These are phyloP conservation scores for Camarhynchus parvulus DNA, from an alignment of 2,113 vertebrate species.

Conservation along the genomic window DNA sequence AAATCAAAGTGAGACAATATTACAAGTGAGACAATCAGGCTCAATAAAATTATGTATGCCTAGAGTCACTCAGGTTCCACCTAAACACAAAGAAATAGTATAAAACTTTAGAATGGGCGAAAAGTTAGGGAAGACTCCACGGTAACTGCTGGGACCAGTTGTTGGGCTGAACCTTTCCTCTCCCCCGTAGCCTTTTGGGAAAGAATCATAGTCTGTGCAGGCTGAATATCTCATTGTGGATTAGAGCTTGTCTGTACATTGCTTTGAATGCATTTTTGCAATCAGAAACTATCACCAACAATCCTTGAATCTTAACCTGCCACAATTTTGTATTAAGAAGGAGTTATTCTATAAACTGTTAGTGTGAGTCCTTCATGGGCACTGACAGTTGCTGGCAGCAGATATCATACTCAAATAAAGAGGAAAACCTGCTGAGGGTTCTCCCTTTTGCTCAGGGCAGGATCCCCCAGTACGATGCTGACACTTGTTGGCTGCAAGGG, in stretches of 20 bases:
- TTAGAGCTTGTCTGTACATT: not conserved
- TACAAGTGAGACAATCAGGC: not conserved
- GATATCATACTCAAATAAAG: not conserved
- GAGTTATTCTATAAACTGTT: not conserved
- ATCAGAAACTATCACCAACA: too few relatives aligned
- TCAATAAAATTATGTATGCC: not conserved
- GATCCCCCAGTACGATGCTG: not conserved
- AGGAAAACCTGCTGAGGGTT: not conserved
- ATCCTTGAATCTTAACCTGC: not conserved
- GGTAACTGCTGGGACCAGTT: too few relatives aligned
- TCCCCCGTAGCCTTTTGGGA: not conserved
- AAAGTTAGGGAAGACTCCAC: too few relatives aligned
- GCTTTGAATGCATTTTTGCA: not conserved
- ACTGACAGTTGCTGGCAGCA: not conserved
- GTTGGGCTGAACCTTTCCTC: not conserved
- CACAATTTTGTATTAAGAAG: not conserved
- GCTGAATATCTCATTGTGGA: not conserved
- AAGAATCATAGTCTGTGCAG: not conserved
- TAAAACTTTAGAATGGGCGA: not conserved
- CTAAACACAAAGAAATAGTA: not conserved
- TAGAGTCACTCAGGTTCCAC: not conserved
- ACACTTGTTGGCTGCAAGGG: not conserved
- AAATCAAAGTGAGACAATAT: not conserved
- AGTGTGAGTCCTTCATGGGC: not conserved
- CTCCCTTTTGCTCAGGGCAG: not conserved